phyloP scores from a whole-genome alignment of 2,113 vertebrate species.

The Orthonyx spaldingii region DNA sequence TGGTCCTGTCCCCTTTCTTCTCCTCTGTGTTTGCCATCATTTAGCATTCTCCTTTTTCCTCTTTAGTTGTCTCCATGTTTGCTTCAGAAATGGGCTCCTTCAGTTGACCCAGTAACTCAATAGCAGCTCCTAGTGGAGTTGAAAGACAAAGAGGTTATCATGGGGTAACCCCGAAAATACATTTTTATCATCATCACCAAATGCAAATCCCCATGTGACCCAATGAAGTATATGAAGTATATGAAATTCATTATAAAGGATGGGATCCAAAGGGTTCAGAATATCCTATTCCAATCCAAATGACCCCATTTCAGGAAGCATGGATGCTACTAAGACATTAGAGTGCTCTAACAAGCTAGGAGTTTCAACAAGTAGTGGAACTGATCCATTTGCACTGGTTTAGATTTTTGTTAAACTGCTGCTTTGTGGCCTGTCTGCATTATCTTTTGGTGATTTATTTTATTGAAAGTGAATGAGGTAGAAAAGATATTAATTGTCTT shows the following conservation, averaged over 20 bases:
- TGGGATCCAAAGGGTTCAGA: not conserved
- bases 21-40: not conserved
- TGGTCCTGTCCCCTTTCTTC: conserved; percentile 13
- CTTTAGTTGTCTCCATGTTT: not conserved
- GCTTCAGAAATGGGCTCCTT: not conserved
- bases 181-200: not conserved
- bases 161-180: not conserved
- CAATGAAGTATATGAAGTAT: not conserved
- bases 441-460: conserved; percentile 15
- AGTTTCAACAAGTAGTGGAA: not conserved
- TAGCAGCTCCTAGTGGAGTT: not conserved
- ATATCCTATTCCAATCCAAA: not conserved
- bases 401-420: not conserved
- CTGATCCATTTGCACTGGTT: not conserved
- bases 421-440: not conserved
- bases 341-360: not conserved
- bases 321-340: not conserved
- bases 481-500: conserved; percentile 44
- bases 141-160: accelerated
- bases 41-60: not conserved
- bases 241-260: not conserved
- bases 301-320: not conserved
- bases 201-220: not conserved
- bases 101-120: not conserved
- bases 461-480: not conserved